Evolutionary conservation across 2,797 vertebrate genomes (phyloP), one percentile per base, ranked within the genome.

Genomic region (Labeo calbasu): DNA sequence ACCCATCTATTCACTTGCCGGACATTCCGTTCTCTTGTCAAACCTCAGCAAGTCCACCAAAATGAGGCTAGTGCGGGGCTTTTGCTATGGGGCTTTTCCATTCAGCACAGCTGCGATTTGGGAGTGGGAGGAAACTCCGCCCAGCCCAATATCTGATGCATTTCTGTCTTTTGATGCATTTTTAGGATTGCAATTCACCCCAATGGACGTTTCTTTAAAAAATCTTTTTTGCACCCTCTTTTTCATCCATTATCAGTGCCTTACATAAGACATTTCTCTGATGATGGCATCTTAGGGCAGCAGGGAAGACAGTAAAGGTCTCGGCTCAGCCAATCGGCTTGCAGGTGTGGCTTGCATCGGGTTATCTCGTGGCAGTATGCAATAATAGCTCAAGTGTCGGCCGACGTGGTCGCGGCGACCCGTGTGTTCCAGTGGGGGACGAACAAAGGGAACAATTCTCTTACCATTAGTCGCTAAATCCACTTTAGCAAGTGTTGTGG

Each of bases 111-210:
- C 73, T 89, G 87, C 77, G 85, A 86, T 84, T 61, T 82, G 88
- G 61, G 85, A 86, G 53, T 66, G 81, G 69, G 53, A 86, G 55
- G 43, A 89, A 69, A 88, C 88, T 83, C 81, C 84, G 79, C 91
- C 88, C 86, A 86, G 83, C 78, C 83, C 88, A 89, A 92, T 92
- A 89, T 94, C 88, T 93, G 89, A 93, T 93, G 91, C 92, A 93
- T 94, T 92, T 93, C 92, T 92, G 87, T 92, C 93, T 93, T 95
- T 94, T 94, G 93, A 94, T 93, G 92, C 92, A 90, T 92, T 82
- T 84, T 86, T 87, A 80, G 70, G 19, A 85, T 88, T 92, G 88
- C 92, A 88, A 88, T 92, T 91, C 90, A 91, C 91, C 92, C 92
- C 87, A 85, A 88, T 92, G 93, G 92, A 93, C 90, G 86, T 82